phyloP scores from a whole-genome alignment of 30 jellyfish, hydroid and myxozoan species.

The Turritopsis dohrnii region DNA sequence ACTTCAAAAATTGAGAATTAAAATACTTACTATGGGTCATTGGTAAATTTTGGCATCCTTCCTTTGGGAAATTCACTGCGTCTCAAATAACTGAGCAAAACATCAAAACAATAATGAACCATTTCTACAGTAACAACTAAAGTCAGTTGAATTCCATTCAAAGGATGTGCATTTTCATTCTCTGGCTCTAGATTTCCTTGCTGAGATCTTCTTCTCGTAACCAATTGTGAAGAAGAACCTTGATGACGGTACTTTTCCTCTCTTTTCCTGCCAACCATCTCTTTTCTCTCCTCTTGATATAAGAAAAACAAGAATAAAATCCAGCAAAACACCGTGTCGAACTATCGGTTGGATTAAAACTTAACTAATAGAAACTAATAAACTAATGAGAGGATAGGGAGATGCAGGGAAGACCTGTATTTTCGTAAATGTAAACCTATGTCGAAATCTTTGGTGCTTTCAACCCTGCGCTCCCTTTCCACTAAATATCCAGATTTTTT shows the following conservation, averaged over 20 bases:
- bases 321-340: not conserved
- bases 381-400: not conserved
- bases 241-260: slow-evolving; percentile 32
- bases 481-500: not conserved
- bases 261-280: slow-evolving; percentile 38
- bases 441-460: not conserved
- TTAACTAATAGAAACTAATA: too few species aligned
- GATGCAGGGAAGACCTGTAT: not conserved
- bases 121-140: slow-evolving; percentile 60
- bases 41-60: slow-evolving; percentile 67
- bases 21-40: slow-evolving; percentile 88
- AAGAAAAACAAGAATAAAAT: not conserved
- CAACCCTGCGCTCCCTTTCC: not conserved
- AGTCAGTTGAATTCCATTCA: slow-evolving; percentile 41
- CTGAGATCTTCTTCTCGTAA: slow-evolving; percentile 23
- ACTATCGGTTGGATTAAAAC: not conserved
- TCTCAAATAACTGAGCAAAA: slow-evolving; percentile 65
- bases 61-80: slow-evolving; percentile 56
- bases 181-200: slow-evolving; percentile 9
- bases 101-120: slow-evolving; percentile 91
- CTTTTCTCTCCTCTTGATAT: not conserved
- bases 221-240: not conserved
- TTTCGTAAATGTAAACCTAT: not conserved
- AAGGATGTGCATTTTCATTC: slow-evolving; percentile 5
- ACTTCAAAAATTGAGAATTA: too few species aligned